These are phyloP conservation scores for Sarcophaga bullata DNA, from an alignment of 1,140 invertebrate species.

Conservation along the genomic window DNA sequence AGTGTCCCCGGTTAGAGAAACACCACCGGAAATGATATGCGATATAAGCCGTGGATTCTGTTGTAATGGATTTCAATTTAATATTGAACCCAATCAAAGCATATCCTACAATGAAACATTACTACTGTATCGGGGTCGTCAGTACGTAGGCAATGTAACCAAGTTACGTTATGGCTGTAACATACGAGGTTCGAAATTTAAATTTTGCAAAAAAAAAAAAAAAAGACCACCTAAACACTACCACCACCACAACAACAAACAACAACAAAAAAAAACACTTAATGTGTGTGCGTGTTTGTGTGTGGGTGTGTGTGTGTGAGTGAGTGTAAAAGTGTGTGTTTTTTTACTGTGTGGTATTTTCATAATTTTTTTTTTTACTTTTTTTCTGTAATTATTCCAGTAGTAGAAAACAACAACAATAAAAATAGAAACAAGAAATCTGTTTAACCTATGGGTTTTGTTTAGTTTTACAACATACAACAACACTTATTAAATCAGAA, in stretches of 20 bases:
- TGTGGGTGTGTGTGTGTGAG: too few species aligned
- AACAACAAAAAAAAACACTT: too few species aligned
- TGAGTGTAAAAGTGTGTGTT: neutral
- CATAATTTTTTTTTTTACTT: neutral
- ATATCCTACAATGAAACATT: conserved; percentile 62
- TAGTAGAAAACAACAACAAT: neutral
- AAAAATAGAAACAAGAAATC: neutral
- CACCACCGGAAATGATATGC: conserved; percentile 48
- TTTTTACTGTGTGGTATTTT: conserved; percentile 16
- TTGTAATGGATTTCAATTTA: conserved; percentile 60
- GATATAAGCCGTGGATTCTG: conserved; percentile 56
- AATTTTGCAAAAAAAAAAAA: neutral
- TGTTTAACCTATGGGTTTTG: conserved; percentile 31
- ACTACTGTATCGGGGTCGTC: conserved; percentile 55
- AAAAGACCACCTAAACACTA: neutral
- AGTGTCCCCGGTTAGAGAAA: neutral
- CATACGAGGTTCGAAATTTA: conserved; percentile 56
- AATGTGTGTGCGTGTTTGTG: too few species aligned
- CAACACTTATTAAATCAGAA: neutral
- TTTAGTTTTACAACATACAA: conserved; percentile 3
- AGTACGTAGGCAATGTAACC: conserved; percentile 62
- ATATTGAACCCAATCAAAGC: conserved; percentile 61
- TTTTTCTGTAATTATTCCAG: neutral
- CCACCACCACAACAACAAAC: too few species aligned
- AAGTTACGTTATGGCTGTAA: conserved; percentile 58